These are phyloP conservation scores for Fistularia commersonii DNA, from an alignment of 2,797 vertebrate genomes.

Conservation along the genomic window DNA sequence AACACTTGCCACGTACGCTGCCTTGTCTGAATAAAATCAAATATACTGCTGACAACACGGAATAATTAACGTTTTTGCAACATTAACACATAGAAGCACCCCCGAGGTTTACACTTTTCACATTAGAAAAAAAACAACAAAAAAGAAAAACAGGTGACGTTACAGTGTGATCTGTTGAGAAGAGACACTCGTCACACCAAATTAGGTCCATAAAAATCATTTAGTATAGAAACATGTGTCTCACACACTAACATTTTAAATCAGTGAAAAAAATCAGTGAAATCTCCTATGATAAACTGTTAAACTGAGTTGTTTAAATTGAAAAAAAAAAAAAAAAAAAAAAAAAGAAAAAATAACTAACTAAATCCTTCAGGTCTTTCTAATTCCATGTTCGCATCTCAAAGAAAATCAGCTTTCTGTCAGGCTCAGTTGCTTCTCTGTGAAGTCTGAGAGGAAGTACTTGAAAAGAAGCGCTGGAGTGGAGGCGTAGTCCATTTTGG, in stretches of 20 bases:
- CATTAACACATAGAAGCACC: too few species aligned
- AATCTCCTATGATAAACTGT: neutral
- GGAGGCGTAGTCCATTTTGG: slow-evolving; percentile 32
- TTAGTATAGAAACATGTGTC: neutral
- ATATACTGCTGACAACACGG: too few species aligned
- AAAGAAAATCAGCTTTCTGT: slow-evolving; percentile 41
- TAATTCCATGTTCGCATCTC: slow-evolving; percentile 40
- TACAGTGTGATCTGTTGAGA: too few species aligned
- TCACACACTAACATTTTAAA: neutral
- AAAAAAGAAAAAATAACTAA: slow-evolving; percentile 29
- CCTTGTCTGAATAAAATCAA: neutral
- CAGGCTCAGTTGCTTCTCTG: slow-evolving; percentile 32
- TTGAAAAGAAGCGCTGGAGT: slow-evolving; percentile 28
- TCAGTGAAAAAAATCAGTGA: neutral
- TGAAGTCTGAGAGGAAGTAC: slow-evolving; percentile 42
- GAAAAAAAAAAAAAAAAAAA: slow-evolving; percentile 4
- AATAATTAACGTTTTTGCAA: too few species aligned
- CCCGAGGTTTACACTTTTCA: too few species aligned
- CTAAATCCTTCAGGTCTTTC: slow-evolving; percentile 21
- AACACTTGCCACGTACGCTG: neutral
- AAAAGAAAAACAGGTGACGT: neutral
- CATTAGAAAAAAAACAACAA: neutral
- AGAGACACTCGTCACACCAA: too few species aligned
- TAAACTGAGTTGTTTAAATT: slow-evolving; percentile 1
- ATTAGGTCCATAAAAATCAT: too few species aligned